A percentile compares a stretch with the other conserved stretches of the same genome.
Evolutionary conservation across 2,888 invertebrate genomes (phyloP).

Genomic region (Eupelmus urozonus): DNA sequence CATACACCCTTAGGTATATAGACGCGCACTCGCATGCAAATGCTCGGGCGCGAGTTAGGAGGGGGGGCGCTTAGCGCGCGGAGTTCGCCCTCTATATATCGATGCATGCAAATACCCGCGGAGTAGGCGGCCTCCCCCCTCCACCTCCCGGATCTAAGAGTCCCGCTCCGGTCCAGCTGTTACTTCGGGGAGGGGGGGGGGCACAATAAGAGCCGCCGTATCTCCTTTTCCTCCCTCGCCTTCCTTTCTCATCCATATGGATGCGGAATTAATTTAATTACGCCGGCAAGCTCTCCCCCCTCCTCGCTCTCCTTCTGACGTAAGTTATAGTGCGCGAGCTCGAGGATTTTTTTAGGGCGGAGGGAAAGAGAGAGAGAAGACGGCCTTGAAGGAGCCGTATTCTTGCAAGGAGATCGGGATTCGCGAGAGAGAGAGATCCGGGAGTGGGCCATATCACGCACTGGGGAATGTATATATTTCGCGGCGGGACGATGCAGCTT

Average conservation of each 20-base stretch:
- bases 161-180: conserved; percentile 7
- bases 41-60: no score
- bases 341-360: no score
- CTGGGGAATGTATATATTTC: no score
- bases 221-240: neutral
- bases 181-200: neutral
- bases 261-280: conserved; percentile 31
- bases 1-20: neutral
- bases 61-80: neutral
- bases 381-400: neutral
- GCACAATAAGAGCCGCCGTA: no score
- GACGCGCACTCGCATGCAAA: neutral
- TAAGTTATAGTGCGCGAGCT: no score
- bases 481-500: no score
- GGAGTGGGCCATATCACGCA: no score
- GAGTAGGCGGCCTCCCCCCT: no score
- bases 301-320: no score
- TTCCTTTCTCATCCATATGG: neutral
- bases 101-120: conserved; percentile 7
- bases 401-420: neutral
- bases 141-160: conserved; percentile 45
- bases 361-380: neutral
- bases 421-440: neutral
- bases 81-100: conserved; percentile 1
- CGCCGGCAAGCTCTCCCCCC: neutral